Percentiles rank a stretch among this genome's conserved stretches.
These are phyloP conservation scores for Noturus placidus DNA, from an alignment of 2,113 vertebrate species.

Conservation along the genomic window DNA sequence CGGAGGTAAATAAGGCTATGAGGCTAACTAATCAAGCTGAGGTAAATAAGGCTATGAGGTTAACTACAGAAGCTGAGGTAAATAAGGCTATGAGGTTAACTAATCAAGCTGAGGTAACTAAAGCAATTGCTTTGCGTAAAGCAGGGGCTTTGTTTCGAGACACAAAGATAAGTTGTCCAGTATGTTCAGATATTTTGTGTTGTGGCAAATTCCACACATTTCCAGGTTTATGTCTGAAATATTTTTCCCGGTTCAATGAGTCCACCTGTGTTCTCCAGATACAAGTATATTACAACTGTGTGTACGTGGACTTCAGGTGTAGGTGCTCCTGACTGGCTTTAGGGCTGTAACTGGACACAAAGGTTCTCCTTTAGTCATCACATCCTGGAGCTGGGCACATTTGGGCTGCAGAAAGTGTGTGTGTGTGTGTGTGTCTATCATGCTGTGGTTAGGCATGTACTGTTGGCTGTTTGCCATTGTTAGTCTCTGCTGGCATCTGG, in stretches of 20 bases:
- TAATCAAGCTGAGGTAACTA: too few species aligned
- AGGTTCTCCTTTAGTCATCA: slow-evolving; percentile 34
- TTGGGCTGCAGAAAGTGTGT: slow-evolving; percentile 21
- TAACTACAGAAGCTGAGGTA: too few species aligned
- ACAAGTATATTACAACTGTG: not conserved
- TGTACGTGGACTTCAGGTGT: not conserved
- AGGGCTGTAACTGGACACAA: not conserved
- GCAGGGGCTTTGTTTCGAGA: not conserved
- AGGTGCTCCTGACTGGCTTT: not conserved
- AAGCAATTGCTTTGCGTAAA: not conserved
- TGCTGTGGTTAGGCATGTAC: not conserved
- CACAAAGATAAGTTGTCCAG: not conserved
- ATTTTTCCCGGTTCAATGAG: not conserved
- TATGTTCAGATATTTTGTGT: not conserved
- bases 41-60: too few species aligned
- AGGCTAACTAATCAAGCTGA: too few species aligned
- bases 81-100: too few species aligned
- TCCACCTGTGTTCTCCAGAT: not conserved
- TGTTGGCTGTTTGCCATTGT: slow-evolving; percentile 20
- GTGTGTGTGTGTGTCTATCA: not conserved
- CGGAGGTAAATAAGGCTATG: too few species aligned
- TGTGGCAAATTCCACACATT: not conserved
- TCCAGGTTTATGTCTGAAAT: not conserved
- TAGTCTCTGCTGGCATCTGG: slow-evolving; percentile 25
- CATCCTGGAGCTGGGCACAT: slow-evolving; percentile 41